phyloP scores from a whole-genome alignment of 1,140 invertebrate species.

The Penaeus vannamei region DNA sequence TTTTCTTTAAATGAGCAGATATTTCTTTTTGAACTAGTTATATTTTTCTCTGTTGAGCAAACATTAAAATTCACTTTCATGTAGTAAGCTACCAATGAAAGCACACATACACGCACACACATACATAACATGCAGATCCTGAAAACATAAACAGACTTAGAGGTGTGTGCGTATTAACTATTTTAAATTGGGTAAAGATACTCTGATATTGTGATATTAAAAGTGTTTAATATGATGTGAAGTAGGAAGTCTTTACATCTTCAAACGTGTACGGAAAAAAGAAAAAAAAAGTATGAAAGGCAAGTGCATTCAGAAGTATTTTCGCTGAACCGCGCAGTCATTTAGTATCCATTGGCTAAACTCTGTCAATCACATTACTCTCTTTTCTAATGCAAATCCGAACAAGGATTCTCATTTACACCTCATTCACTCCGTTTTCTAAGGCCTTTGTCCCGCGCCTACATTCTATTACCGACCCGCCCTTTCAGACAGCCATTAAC shows the following conservation, averaged over 20 bases:
- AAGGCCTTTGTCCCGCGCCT: neutral
- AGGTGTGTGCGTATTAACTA: too few relatives aligned
- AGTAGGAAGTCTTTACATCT: too few relatives aligned
- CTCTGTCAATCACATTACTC: conserved; percentile 13
- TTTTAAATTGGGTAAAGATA: too few relatives aligned
- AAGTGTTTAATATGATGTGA: too few relatives aligned
- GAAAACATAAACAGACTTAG: neutral
- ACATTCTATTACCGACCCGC: conserved; percentile 1
- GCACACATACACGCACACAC: neutral
- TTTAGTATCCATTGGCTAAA: too few relatives aligned
- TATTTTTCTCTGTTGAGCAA: neutral
- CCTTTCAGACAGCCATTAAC: conserved; percentile 53
- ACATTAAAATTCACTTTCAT: neutral
- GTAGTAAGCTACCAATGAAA: neutral
- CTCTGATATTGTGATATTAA: too few relatives aligned
- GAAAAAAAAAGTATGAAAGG: too few relatives aligned
- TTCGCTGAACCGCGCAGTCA: too few relatives aligned
- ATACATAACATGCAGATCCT: neutral
- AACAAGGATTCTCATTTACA: conserved; percentile 55
- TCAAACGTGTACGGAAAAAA: too few relatives aligned
- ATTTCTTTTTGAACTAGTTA: too few relatives aligned
- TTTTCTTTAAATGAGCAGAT: too few relatives aligned
- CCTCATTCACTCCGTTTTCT: conserved; percentile 50
- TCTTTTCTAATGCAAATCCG: conserved; percentile 51
- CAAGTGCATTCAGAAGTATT: too few relatives aligned